Evolutionary conservation across 1,140 invertebrate species (phyloP).

Genomic region (Anagrus nilaparvatae): DNA sequence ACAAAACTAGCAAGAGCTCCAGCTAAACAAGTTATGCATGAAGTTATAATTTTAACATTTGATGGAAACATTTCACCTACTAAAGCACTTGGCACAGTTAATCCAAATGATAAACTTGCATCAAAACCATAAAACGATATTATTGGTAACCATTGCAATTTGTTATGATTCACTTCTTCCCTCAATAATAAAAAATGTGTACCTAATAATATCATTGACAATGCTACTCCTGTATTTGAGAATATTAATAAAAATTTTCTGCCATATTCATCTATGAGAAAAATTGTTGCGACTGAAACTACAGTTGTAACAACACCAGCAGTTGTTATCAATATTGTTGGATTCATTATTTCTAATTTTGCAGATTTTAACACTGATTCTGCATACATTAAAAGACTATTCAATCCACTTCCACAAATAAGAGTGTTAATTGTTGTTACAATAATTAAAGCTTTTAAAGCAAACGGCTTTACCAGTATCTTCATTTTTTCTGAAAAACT

Average conservation of each 20-base stretch:
- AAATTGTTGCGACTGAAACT: conserved; percentile 39
- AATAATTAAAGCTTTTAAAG: conserved; percentile 50
- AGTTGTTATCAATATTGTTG: conserved; percentile 49
- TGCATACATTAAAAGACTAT: no score
- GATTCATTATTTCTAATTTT: conserved; percentile 31
- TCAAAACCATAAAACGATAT: conserved; percentile 16
- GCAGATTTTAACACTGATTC: conserved; percentile 62
- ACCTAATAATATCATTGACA: conserved; percentile 45
- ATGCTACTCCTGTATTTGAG: conserved; percentile 40
- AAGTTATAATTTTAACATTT: conserved; percentile 54
- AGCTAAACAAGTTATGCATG: conserved; percentile 55
- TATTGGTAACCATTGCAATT: conserved; percentile 21
- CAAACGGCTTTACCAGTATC: conserved; percentile 6
- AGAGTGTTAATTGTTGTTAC: conserved; percentile 55
- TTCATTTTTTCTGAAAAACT: conserved; percentile 7
- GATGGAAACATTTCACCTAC: conserved; percentile 62
- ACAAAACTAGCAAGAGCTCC: conserved; percentile 61
- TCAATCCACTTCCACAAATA: conserved; percentile 65
- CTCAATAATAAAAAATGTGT: conserved; percentile 51
- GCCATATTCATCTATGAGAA: conserved; percentile 59
- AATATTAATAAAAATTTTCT: conserved; percentile 56
- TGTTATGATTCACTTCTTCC: conserved; percentile 34
- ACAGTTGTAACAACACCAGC: conserved; percentile 56
- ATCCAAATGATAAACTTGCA: conserved; percentile 38
- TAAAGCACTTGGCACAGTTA: conserved; percentile 59